Conservation (phyloP, 2,113 vertebrate genomes). For the Erythrocercus mccallii region DNA sequence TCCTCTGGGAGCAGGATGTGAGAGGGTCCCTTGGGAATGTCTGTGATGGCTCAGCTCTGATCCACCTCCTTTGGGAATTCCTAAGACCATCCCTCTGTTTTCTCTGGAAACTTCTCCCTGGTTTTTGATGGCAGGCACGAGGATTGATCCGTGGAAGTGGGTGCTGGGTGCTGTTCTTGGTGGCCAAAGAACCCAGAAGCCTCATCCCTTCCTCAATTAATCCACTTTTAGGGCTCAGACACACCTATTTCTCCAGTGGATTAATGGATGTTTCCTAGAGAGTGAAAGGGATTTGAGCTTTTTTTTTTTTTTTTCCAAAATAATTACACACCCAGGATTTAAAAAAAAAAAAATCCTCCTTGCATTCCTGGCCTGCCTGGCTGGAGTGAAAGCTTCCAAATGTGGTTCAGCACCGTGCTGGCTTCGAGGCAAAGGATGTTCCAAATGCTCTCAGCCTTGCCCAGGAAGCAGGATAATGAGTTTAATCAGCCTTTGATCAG, state of each 20-base stretch:
- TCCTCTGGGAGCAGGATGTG: not conserved
- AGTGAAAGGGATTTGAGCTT: not conserved
- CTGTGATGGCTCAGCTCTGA: not conserved
- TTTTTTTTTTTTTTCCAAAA: not conserved
- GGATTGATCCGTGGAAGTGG: not conserved
- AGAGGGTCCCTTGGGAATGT: not conserved
- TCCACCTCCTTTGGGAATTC: not conserved
- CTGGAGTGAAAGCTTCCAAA: not conserved
- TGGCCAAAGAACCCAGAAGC: not conserved
- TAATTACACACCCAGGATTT: not conserved
- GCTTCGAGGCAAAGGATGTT: not conserved
- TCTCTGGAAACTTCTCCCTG: conserved; percentile 19
- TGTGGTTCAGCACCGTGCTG: not conserved
- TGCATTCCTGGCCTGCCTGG: not conserved
- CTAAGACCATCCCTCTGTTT: not conserved
- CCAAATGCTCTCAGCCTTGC: not conserved
- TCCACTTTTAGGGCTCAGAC: not conserved
- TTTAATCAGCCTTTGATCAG: conserved; percentile 26
- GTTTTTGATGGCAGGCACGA: not conserved
- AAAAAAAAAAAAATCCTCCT: not conserved
- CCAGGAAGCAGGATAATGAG: not conserved
- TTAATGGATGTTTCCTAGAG: not conserved
- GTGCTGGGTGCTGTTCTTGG: not conserved
- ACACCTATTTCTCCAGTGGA: not conserved
- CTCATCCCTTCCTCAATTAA: not conserved